Evolutionary conservation across 2,797 vertebrate genomes (phyloP).

Genomic region (Gorsachius magnificus): DNA sequence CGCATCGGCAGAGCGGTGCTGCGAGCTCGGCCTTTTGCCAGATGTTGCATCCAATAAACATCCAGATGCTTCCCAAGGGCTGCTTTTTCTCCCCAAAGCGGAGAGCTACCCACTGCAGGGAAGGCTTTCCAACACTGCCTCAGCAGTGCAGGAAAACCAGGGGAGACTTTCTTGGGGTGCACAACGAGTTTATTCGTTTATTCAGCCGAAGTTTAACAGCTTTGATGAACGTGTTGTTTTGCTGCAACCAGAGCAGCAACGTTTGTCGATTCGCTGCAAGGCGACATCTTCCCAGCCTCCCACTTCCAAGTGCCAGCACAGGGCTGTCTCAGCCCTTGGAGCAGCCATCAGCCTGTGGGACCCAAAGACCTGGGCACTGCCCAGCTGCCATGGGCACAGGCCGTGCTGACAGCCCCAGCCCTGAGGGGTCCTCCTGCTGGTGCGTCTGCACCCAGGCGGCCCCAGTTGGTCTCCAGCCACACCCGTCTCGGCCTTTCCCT

Average conservation of each 20-base stretch:
- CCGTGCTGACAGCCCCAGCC: no score
- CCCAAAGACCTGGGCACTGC: accelerated
- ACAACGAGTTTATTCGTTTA: accelerated
- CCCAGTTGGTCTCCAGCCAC: not conserved
- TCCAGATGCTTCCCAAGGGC: no score
- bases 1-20: no score
- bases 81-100: not conserved
- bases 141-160: not conserved
- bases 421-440: not conserved
- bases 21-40: no score
- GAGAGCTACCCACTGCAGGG: not conserved
- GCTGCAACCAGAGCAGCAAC: not conserved
- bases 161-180: not conserved
- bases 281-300: not conserved
- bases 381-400: not conserved
- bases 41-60: no score
- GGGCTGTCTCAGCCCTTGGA: not conserved
- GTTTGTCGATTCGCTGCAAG: not conserved
- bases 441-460: not conserved
- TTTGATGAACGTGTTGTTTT: not conserved
- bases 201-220: not conserved
- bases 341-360: accelerated
- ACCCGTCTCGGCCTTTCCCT: not conserved
- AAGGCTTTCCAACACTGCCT: not conserved
- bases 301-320: accelerated